Evolutionary conservation across 1,140 invertebrate genomes (phyloP), one percentile per base, ranked within the genome.

Genomic region (Calycopis cecrops): DNA sequence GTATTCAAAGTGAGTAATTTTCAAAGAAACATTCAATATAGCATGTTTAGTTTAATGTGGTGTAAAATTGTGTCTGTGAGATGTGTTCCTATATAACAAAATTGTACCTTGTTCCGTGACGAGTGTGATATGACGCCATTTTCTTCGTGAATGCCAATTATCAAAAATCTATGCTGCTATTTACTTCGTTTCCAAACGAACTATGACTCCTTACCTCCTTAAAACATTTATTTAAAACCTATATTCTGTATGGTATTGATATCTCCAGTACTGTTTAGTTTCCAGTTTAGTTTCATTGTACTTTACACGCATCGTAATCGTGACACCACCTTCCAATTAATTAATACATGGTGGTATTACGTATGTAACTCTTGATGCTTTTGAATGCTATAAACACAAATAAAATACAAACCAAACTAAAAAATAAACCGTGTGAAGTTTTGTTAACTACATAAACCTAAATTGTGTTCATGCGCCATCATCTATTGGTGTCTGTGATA

Each of bases 51-150:
- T 68, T 69, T 72, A 28, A 61, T 68, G 68, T 72, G 65, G 65
- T 76, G 75, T 75, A 72, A 69, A 53, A 56, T 67, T 67, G 74
- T 77, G 74, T 68, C 63, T 71, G 66, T 81, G 73, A 77, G 53
- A 69, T 76, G 80, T 82, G 77, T 57, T 78, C 76, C 62, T 65
- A 50, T 76, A 82, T 85, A 77, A 84, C 66, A 77, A 85, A 84
- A 85, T 78, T 75, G 77, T 85, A 79, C 81, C 81, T 84, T 85
- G 79, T 84, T 84, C 79, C 78, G 76, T 86, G 83, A 84, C 72
- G 76, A 81, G 79, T 85, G 80, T 85, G 81, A 85, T 88, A 84
- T 83, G 86, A 87, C 86, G 86, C 85, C 86, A 88, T 88, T 88
- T 87, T 88, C 83, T 88, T 87, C 79, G 77, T 86, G 84, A 85